Base-by-base conservation (phyloP, 2,797 vertebrate genomes). In the Poliocrania exsul region DNA sequence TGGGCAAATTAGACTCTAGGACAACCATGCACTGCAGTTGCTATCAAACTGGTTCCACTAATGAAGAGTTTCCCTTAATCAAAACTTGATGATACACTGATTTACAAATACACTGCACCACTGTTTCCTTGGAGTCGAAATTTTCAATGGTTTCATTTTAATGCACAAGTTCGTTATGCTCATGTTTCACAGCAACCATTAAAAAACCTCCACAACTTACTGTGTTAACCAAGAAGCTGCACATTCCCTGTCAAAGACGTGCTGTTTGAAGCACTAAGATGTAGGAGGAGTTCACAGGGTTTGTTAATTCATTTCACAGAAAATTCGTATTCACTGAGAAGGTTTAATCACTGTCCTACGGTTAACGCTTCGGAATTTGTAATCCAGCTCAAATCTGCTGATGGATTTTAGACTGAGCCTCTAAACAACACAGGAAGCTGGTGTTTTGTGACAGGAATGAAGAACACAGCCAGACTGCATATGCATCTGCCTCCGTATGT, bases 291-390 rank as follows among this genome's bases (percentile, higher is more conserved):
- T 86, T 94, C 66, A 66, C 66, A 53, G 73, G 21, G 70, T 64
- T 80, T 58, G 50, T 79, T 80, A 88, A 95, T 88, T 91, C 77
- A 90, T 64, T 77, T 77, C 65, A 79, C 71, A 94, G 62, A 91
- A 92, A 80, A 78, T 13, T 61, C 0, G 1, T 14, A 44, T 61
- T 93, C 92, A 91, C 53, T 14, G 49, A 37, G 40, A 64, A 89
- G 81, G 51, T 79, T 92, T 89, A 61, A 88, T 87, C 56, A 23
- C 50, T 86, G 84, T 40, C 78, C 88, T 58, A 33, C 50, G 81
- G 57, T 28, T 33, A 91, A 83, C 0, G 2, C 62, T 35, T 16
- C 21, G 23, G 65, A 81, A 72, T 90, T 69, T 72, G 69, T 61
- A 49, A 79, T 86, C 87, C 73, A 79, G 75, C 90, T 89, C 80